Percentiles rank a stretch among this genome's conserved stretches.
These are phyloP conservation scores for Rotaria macrura DNA, from an alignment of 2,888 invertebrate genomes.

Conservation along the genomic window DNA sequence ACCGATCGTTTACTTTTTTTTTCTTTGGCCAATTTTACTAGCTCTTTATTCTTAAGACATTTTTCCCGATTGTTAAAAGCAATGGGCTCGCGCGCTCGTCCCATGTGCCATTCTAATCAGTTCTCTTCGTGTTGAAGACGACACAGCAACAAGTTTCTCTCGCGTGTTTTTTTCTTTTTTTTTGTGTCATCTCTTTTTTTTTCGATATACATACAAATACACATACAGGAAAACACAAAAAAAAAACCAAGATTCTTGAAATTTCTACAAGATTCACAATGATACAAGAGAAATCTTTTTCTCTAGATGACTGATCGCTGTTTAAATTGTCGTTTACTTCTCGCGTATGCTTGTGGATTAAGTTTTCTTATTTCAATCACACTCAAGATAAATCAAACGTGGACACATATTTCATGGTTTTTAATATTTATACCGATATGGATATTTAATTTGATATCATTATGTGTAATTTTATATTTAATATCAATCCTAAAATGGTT, in stretches of 20 bases:
- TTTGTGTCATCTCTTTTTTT: slow-evolving; percentile 8
- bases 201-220: slow-evolving; percentile 8
- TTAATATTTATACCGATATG: background rate
- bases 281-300: background rate
- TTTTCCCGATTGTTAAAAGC: slow-evolving; percentile 13
- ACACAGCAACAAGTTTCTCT: background rate
- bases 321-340: background rate
- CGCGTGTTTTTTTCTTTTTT: background rate
- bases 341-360: background rate
- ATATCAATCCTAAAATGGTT: background rate
- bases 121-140: slow-evolving; percentile 1
- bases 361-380: background rate
- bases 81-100: background rate
- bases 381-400: background rate
- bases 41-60: background rate
- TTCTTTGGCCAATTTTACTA: background rate
- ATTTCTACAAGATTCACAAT: background rate
- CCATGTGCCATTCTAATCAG: background rate
- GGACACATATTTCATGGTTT: background rate
- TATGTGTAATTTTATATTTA: background rate
- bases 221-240: background rate
- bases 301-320: background rate
- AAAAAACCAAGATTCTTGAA: background rate
- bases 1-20: slow-evolving; percentile 8
- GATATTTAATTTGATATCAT: background rate